Conservation (phyloP, 2,113 vertebrate species). For the Macrotis lagotis region DNA sequence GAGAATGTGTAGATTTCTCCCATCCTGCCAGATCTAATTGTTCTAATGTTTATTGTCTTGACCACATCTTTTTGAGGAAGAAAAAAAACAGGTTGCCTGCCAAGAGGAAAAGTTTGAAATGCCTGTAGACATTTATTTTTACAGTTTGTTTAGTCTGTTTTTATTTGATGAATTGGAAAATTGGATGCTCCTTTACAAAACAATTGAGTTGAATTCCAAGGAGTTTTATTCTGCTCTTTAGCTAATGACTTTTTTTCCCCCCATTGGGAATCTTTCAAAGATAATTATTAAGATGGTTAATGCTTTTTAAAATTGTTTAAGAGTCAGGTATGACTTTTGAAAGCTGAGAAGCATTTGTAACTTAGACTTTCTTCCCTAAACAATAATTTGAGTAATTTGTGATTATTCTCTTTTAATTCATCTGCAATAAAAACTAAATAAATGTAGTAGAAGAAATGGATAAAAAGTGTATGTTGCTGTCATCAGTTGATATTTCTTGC, state of each 20-base stretch:
- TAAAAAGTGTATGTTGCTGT: not conserved
- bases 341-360: not conserved
- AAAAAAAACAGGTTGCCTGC: not conserved
- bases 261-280: not conserved
- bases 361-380: not conserved
- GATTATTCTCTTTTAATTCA: not conserved
- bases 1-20: not conserved
- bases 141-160: not conserved
- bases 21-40: not conserved
- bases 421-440: not conserved
- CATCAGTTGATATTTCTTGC: not conserved
- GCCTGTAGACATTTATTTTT: not conserved
- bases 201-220: not conserved
- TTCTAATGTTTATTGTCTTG: not conserved
- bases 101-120: not conserved
- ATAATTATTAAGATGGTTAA: not conserved
- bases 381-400: not conserved
- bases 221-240: not conserved
- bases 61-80: not conserved
- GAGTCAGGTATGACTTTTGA: not conserved
- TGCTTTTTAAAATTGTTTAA: not conserved
- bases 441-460: too few relatives aligned
- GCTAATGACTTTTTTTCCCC: not conserved
- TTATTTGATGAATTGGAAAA: not conserved
- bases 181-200: not conserved